phyloP scores from a whole-genome alignment of 2,113 vertebrate species.

The Zosterops japonicus region DNA sequence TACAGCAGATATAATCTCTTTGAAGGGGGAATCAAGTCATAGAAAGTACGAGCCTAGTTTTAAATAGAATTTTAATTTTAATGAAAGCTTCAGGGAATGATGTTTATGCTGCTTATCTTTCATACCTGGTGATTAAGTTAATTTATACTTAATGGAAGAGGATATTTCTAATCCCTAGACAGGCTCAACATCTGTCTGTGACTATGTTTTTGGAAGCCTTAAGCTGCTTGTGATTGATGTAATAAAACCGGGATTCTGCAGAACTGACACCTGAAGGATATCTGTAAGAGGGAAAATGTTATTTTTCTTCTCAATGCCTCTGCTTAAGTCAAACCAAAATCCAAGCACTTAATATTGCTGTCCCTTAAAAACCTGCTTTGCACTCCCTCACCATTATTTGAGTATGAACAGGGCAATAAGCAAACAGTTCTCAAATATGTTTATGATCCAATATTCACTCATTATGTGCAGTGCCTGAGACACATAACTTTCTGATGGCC shows the following conservation, averaged over 20 bases:
- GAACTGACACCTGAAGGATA: slow-evolving; percentile 70
- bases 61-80: slow-evolving; percentile 82
- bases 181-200: slow-evolving; percentile 73
- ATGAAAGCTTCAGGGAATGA: slow-evolving; percentile 75
- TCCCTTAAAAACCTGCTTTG: slow-evolving; percentile 28
- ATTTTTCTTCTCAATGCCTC: slow-evolving; percentile 24
- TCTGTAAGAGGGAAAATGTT: slow-evolving; percentile 15
- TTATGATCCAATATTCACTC: slow-evolving; percentile 7
- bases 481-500: neutral
- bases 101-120: slow-evolving; percentile 77
- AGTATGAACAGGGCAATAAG: neutral
- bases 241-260: slow-evolving; percentile 51
- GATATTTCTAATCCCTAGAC: slow-evolving; percentile 78
- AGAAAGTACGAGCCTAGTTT: slow-evolving; percentile 73
- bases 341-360: slow-evolving; percentile 16
- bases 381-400: neutral
- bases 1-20: slow-evolving; percentile 70
- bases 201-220: slow-evolving; percentile 67
- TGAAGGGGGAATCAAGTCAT: slow-evolving; percentile 62
- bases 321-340: slow-evolving; percentile 43
- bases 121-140: slow-evolving; percentile 83
- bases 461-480: neutral
- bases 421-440: neutral
- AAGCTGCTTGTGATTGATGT: slow-evolving; percentile 72
- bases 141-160: slow-evolving; percentile 81